Evolutionary conservation across 2,888 invertebrate species (phyloP).

Genomic region (Agrenia bidenticulata): DNA sequence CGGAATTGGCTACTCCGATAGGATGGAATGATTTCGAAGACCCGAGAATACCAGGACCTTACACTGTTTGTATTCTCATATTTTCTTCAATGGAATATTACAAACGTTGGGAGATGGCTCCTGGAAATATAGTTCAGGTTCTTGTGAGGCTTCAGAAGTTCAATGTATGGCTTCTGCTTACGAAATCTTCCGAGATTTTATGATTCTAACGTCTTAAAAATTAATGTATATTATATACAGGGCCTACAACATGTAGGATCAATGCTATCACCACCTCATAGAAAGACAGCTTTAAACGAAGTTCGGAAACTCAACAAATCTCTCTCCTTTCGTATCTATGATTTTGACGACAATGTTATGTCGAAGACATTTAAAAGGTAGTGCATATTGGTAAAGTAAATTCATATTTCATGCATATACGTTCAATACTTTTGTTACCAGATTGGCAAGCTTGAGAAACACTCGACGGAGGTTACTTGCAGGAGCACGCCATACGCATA

Average conservation of each 20-base stretch:
- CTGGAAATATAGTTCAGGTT: slow-evolving; percentile 50
- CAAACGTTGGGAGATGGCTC: slow-evolving; percentile 47
- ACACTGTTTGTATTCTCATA: slow-evolving; percentile 46
- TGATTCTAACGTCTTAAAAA: background rate
- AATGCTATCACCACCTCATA: slow-evolving; percentile 45
- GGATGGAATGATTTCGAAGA: slow-evolving; percentile 52
- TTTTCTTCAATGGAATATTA: slow-evolving; percentile 47
- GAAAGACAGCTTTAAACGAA: slow-evolving; percentile 51
- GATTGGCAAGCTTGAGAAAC: slow-evolving; percentile 43
- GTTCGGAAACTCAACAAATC: slow-evolving; percentile 50
- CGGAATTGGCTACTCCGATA: slow-evolving; percentile 46
- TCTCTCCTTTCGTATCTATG: slow-evolving; percentile 41
- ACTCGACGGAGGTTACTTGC: slow-evolving; percentile 30
- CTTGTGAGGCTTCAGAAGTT: slow-evolving; percentile 50
- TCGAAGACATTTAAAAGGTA: slow-evolving; percentile 52
- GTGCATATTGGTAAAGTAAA: background rate
- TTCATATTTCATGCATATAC: background rate
- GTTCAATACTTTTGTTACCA: slow-evolving; percentile 10
- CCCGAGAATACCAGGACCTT: slow-evolving; percentile 47
- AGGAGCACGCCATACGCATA: too few relatives aligned
- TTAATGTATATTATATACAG: slow-evolving; percentile 25
- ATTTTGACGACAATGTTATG: slow-evolving; percentile 51
- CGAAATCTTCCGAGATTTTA: background rate
- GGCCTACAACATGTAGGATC: slow-evolving; percentile 49
- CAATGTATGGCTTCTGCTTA: slow-evolving; percentile 40